Evolutionary conservation across 2,888 invertebrate species (phyloP).

Genomic region (Salticus scenicus): DNA sequence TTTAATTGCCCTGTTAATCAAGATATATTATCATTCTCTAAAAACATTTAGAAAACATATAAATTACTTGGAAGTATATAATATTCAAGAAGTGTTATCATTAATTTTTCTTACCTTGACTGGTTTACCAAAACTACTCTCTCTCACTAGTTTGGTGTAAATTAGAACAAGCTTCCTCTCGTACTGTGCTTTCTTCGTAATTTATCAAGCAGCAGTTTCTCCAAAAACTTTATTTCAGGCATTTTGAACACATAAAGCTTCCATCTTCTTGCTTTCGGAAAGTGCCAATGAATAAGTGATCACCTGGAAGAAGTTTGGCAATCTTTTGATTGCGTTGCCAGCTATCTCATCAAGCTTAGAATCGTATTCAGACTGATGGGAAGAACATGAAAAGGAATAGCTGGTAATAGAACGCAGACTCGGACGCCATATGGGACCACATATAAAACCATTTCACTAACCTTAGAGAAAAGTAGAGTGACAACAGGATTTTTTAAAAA

Average conservation of each 20-base stretch:
- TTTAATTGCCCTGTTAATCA: too few relatives aligned
- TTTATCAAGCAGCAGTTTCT: not conserved
- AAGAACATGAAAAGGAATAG: not conserved
- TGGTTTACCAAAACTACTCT: not conserved
- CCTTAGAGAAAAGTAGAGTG: too few relatives aligned
- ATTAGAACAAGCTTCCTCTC: not conserved
- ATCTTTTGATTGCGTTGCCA: not conserved
- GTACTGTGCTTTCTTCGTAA: not conserved
- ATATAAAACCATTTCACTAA: too few relatives aligned
- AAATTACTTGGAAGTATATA: too few relatives aligned
- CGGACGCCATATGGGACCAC: not conserved
- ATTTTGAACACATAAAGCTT: not conserved
- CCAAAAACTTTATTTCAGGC: not conserved
- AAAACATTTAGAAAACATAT: too few relatives aligned
- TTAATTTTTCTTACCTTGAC: too few relatives aligned
- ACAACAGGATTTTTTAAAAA: too few relatives aligned
- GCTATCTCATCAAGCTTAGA: constrained; percentile 3
- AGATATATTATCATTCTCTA: too few relatives aligned
- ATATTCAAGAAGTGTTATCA: too few relatives aligned
- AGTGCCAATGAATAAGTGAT: constrained; percentile 3
- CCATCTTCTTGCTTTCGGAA: not conserved
- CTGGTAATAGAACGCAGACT: not conserved
- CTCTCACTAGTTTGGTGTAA: not conserved
- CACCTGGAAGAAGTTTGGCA: not conserved
- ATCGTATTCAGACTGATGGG: not conserved